Conservation (phyloP, 2,888 invertebrate genomes). For the Napeogenes inachia region DNA sequence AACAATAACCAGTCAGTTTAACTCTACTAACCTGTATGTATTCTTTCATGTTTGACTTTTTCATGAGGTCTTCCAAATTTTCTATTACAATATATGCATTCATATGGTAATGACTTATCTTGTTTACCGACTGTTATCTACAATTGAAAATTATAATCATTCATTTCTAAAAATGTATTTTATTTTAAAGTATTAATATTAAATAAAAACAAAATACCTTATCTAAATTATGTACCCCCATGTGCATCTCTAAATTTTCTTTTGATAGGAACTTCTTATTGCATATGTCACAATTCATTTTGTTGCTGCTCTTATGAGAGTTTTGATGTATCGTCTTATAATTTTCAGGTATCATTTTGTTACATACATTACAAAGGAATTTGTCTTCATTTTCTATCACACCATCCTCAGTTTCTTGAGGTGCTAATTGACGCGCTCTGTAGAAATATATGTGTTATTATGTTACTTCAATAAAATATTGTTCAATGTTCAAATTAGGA, state of each 20-base stretch:
- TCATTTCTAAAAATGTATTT: too few species aligned
- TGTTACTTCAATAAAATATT: too few species aligned
- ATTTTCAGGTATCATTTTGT: conserved; percentile 63
- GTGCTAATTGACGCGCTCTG: conserved; percentile 61
- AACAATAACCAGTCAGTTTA: background rate
- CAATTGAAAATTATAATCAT: conserved; percentile 19
- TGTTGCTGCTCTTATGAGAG: conserved; percentile 80
- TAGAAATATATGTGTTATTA: too few species aligned
- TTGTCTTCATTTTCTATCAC: conserved; percentile 41
- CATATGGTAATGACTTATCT: conserved; percentile 75
- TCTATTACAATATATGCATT: conserved; percentile 84
- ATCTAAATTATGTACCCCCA: conserved; percentile 80
- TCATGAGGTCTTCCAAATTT: conserved; percentile 86
- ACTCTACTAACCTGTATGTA: conserved; percentile 80
- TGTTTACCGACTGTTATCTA: conserved; percentile 53
- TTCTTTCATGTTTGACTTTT: conserved; percentile 90
- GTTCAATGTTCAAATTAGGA: too few species aligned
- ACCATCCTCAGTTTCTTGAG: conserved; percentile 59
- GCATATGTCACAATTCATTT: conserved; percentile 81
- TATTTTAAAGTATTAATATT: too few species aligned
- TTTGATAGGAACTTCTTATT: conserved; percentile 83
- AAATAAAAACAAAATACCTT: conserved; percentile 52
- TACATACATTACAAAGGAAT: conserved; percentile 75
- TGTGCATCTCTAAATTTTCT: conserved; percentile 84
- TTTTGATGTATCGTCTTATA: conserved; percentile 80